Evolutionary conservation across 2,797 vertebrate species (phyloP).

Genomic region (Catostomus latipinnis): DNA sequence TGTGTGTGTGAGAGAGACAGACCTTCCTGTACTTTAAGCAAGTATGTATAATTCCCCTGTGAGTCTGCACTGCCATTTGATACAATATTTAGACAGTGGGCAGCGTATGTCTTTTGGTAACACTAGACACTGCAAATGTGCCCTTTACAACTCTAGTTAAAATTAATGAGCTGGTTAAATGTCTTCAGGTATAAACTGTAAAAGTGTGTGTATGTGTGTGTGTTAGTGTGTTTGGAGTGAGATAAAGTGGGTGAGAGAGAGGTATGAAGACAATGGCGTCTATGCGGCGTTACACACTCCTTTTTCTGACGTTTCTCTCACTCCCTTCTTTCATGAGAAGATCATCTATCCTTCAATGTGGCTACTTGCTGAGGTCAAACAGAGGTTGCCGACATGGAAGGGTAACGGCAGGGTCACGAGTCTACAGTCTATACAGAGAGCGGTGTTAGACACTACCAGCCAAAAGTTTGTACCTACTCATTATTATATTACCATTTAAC

Average conservation of each 20-base stretch:
- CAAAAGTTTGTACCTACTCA: too few relatives aligned
- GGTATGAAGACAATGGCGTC: constrained; percentile 56
- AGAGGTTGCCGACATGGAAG: constrained; percentile 43
- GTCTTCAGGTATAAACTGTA: constrained; percentile 49
- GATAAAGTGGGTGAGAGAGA: constrained; percentile 55
- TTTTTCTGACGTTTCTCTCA: constrained; percentile 30
- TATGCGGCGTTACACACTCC: constrained; percentile 38
- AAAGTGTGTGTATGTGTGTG: constrained; percentile 36
- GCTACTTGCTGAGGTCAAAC: constrained; percentile 47
- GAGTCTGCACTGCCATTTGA: constrained; percentile 28
- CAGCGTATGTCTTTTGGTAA: constrained; percentile 47
- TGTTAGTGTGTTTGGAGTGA: constrained; percentile 51
- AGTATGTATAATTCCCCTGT: constrained; percentile 16
- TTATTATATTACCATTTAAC: too few relatives aligned
- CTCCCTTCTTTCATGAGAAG: constrained; percentile 56
- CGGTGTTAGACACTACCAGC: too few relatives aligned
- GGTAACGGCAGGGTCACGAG: constrained; percentile 58
- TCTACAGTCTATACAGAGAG: not conserved
- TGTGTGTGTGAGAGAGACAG: constrained; percentile 12
- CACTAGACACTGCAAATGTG: constrained; percentile 45
- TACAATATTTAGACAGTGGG: constrained; percentile 46
- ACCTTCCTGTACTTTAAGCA: constrained; percentile 1
- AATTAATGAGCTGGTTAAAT: constrained; percentile 49
- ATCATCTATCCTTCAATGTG: constrained; percentile 56
- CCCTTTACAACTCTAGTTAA: constrained; percentile 43